Evolutionary conservation across 2,797 vertebrate species (phyloP).

Genomic region (Tragopan temminckii): DNA sequence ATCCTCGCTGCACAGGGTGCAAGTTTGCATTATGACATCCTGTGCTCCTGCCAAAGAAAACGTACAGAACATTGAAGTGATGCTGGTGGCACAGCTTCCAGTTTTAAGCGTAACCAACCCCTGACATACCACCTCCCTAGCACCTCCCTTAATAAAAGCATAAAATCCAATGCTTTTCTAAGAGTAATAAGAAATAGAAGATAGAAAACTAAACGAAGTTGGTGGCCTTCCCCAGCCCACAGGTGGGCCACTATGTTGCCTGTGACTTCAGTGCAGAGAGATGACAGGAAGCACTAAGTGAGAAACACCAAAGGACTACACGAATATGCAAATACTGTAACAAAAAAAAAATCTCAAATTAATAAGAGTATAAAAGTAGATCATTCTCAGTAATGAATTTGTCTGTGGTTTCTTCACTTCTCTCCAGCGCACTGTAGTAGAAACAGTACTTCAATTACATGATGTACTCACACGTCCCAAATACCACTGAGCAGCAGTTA

Average conservation of each 20-base stretch:
- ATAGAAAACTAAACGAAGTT: not conserved
- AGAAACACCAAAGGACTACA: not conserved
- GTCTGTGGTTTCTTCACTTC: not conserved
- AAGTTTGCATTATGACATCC: not conserved
- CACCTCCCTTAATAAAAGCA: not conserved
- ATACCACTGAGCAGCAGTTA: not conserved
- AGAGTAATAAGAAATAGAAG: not conserved
- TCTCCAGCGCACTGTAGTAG: not conserved
- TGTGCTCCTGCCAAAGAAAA: not conserved
- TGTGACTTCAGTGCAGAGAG: not conserved
- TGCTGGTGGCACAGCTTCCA: not conserved
- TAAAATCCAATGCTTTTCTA: not conserved
- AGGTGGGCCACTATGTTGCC: not conserved
- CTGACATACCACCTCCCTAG: not conserved
- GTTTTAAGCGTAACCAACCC: not conserved
- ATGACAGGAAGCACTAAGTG: not conserved
- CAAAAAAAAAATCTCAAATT: not conserved
- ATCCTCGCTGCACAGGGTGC: too few relatives aligned
- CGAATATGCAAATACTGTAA: not conserved
- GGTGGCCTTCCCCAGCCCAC: not conserved
- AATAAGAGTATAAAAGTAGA: not conserved
- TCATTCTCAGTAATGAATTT: not conserved
- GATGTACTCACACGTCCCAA: not conserved
- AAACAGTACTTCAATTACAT: not conserved
- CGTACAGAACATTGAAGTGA: fast-evolving